Evolutionary conservation across 2,113 vertebrate genomes (phyloP).

Genomic region (Dendropsophus ebraccatus): DNA sequence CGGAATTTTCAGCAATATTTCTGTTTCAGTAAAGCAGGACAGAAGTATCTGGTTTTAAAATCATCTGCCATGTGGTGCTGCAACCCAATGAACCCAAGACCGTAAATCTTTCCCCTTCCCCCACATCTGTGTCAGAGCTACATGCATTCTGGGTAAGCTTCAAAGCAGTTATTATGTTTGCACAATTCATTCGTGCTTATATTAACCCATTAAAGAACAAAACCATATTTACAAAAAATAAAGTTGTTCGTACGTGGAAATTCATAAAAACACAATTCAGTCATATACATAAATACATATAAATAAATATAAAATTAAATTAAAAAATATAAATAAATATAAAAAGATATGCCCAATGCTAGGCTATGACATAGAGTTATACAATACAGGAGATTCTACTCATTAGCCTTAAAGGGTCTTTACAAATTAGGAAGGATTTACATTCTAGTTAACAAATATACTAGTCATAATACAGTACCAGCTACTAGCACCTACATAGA

Average conservation of each 20-base stretch:
- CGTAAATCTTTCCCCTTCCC: neutral
- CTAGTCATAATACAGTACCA: neutral
- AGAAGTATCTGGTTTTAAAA: neutral
- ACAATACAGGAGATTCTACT: too few relatives aligned
- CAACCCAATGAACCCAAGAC: neutral
- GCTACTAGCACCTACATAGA: neutral
- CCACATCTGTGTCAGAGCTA: neutral
- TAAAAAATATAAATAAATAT: too few relatives aligned
- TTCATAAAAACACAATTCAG: too few relatives aligned
- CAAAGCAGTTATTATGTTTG: conserved; percentile 52
- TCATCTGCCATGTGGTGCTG: neutral
- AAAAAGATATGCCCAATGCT: too few relatives aligned
- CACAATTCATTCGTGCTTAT: conserved; percentile 6
- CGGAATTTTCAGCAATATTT: neutral
- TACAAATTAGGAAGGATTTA: neutral
- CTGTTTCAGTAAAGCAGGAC: neutral
- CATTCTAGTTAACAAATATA: neutral
- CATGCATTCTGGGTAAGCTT: conserved; percentile 43
- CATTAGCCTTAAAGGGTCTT: too few relatives aligned
- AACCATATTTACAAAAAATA: neutral
- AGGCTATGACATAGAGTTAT: too few relatives aligned
- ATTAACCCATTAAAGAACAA: conserved; percentile 6
- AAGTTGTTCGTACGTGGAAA: too few relatives aligned
- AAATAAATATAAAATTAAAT: too few relatives aligned
- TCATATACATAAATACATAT: too few relatives aligned